Conservation (phyloP, 2,113 vertebrate species). For the Tenebrosternarchus preto region DNA sequence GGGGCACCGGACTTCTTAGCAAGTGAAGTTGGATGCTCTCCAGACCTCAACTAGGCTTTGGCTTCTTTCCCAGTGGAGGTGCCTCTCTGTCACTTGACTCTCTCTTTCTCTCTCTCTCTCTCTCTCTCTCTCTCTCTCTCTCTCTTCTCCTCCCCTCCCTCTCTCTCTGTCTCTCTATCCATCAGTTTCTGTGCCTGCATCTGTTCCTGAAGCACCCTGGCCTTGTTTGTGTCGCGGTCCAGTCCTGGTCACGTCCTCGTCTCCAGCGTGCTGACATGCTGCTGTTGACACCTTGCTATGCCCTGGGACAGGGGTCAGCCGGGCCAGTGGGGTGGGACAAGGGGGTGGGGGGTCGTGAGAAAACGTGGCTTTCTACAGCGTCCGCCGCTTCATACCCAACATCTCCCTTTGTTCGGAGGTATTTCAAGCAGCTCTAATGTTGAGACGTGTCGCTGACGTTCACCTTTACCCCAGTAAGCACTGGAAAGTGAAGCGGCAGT, state of each 20-base stretch:
- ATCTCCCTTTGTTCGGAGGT: slow-evolving; percentile 14
- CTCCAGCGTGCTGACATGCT: slow-evolving; percentile 46
- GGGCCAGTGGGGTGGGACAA: too few species aligned
- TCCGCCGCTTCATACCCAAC: slow-evolving; percentile 35
- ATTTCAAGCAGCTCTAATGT: not conserved
- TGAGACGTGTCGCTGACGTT: not conserved
- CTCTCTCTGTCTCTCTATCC: not conserved
- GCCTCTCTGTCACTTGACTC: slow-evolving; percentile 13
- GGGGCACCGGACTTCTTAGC: not conserved
- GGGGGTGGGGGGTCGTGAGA: slow-evolving; percentile 41
- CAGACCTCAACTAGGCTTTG: slow-evolving; percentile 44
- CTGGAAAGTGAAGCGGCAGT: too few species aligned
- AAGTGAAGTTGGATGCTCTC: slow-evolving; percentile 42
- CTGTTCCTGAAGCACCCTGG: slow-evolving; percentile 26
- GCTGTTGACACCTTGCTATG: slow-evolving; percentile 56
- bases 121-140: slow-evolving; percentile 1
- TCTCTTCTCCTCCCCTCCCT: not conserved
- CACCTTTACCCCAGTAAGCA: not conserved
- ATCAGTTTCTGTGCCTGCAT: slow-evolving; percentile 20
- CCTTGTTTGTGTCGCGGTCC: slow-evolving; percentile 5
- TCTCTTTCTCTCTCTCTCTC: not conserved
- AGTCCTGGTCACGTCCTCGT: slow-evolving; percentile 16
- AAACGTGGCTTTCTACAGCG: slow-evolving; percentile 43
- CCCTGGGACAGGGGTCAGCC: slow-evolving; percentile 11
- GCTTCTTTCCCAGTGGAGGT: slow-evolving; percentile 38